Conservation (phyloP, 2,113 vertebrate genomes). For the Pelobates fuscus region DNA sequence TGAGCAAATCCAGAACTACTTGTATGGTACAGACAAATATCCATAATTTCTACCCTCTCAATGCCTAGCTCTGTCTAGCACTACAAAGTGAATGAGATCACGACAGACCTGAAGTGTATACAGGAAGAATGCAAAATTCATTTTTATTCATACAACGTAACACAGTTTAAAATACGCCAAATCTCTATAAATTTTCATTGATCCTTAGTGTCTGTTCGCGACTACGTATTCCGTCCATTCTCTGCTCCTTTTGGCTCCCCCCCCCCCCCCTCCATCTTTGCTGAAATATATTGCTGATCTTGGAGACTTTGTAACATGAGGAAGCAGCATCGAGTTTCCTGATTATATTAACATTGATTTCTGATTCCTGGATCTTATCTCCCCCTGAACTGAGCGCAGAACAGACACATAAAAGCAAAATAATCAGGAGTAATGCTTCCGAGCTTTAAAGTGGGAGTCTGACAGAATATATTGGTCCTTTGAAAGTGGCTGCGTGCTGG, state of each 20-base stretch:
- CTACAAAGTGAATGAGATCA: too few relatives aligned
- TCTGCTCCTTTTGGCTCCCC: background rate
- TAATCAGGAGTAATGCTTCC: constrained; percentile 61
- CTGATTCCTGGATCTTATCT: constrained; percentile 56
- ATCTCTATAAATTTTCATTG: background rate
- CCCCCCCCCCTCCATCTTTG: constrained; percentile 4
- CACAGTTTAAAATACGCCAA: background rate
- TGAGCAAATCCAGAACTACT: too few relatives aligned
- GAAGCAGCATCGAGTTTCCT: constrained; percentile 64
- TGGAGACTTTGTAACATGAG: constrained; percentile 44
- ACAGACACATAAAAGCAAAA: constrained; percentile 57
- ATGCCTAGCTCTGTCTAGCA: too few relatives aligned
- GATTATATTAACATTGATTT: constrained; percentile 68
- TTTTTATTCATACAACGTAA: too few relatives aligned
- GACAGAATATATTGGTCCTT: constrained; percentile 55
- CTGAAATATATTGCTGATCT: constrained; percentile 40
- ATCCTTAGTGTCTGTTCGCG: background rate
- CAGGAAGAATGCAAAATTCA: too few relatives aligned
- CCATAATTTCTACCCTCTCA: too few relatives aligned
- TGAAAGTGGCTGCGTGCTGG: constrained; percentile 38
- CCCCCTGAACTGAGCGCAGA: constrained; percentile 58
- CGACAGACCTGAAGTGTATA: too few relatives aligned
- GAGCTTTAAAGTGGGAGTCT: constrained; percentile 52
- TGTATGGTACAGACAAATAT: too few relatives aligned
- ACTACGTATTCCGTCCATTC: background rate